Base-by-base conservation (phyloP, 2,113 vertebrate genomes). In the Zingel zingel region DNA sequence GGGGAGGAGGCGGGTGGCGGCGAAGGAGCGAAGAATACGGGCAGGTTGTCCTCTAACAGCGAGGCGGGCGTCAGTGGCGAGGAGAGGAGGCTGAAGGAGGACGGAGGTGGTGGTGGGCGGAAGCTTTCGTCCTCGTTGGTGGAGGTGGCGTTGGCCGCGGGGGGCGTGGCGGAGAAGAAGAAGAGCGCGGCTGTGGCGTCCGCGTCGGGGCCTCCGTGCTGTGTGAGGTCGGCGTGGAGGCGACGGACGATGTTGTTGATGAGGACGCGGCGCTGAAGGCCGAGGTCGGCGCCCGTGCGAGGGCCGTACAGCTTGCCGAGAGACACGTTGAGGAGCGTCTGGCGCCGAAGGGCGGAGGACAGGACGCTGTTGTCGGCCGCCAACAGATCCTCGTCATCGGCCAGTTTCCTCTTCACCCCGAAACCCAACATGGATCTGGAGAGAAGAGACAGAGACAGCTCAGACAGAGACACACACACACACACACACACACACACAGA, bases 251-350 rank as follows among this genome's bases (percentile, higher is more conserved):
- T 95, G 96, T 97, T 98, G 93, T 97, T 97, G 90, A 98, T 97
- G 86, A 98, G 91, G 90, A 98, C 97, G 1, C 97, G 96, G 91
- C 96, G 96, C 85, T 96, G 96, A 93, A 98, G 94, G 92, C 96
- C 96, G 5, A 96, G 96, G 94, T 97, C 96, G 0, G 94, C 94
- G 43, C 54, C 64, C 30, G 94, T 91, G 43, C 94, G 94, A 64
- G 95, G 96, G 79, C 94, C 95, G 77, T 97, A 97, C 80, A 98
- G 96, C 93, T 98, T 98, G 96, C 97, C 96, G 89, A 97, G 95
- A 84, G 97, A 98, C 95, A 97, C 96, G 96, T 97, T 97, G 95
- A 98, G 97, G 93, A 98, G 96, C 92, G 96, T 96, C 96, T 98
- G 96, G 67, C 97, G 96, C 96, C 97, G 97, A 94, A 97, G 95